These are phyloP conservation scores for Himalopsyche anomala DNA, from an alignment of 2,888 invertebrate genomes.

Conservation along the genomic window DNA sequence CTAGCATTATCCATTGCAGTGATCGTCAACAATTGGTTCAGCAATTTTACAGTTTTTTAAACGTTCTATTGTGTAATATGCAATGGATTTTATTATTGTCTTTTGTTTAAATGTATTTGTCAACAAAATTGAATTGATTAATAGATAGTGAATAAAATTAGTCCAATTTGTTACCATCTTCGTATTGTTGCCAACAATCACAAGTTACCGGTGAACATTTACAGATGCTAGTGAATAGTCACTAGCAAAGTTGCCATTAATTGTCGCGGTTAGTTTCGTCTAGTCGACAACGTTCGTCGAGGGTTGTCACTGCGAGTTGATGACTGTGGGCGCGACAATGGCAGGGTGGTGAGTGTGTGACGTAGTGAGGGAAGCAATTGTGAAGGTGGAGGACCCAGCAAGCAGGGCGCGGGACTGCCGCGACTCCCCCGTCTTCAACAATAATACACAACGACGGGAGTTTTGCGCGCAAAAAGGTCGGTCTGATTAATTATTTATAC, in stretches of 20 bases:
- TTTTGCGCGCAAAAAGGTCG: slow-evolving; percentile 39
- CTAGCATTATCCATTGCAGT: no score
- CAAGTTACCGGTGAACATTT: slow-evolving; percentile 27
- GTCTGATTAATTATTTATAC: not conserved
- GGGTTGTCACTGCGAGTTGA: slow-evolving; percentile 22
- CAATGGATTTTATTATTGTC: no score
- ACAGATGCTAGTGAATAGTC: not conserved
- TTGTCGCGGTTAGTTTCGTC: not conserved
- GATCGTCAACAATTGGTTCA: no score
- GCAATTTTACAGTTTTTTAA: no score
- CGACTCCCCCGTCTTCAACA: slow-evolving; percentile 45
- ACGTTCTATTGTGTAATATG: no score
- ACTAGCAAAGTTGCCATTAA: slow-evolving; percentile 11
- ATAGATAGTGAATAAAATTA: not conserved
- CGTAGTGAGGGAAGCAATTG: slow-evolving; percentile 37
- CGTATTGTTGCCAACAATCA: not conserved
- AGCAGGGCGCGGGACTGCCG: slow-evolving; percentile 53
- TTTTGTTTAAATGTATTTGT: not conserved
- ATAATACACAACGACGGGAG: slow-evolving; percentile 37
- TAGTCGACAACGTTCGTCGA: not conserved
- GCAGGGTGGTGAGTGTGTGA: slow-evolving; percentile 36
- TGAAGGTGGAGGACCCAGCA: slow-evolving; percentile 60
- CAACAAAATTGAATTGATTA: not conserved
- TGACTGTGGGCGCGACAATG: slow-evolving; percentile 35
- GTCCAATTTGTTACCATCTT: not conserved